phyloP scores from a whole-genome alignment of 2,113 vertebrate species.

The Anolis carolinensis region DNA sequence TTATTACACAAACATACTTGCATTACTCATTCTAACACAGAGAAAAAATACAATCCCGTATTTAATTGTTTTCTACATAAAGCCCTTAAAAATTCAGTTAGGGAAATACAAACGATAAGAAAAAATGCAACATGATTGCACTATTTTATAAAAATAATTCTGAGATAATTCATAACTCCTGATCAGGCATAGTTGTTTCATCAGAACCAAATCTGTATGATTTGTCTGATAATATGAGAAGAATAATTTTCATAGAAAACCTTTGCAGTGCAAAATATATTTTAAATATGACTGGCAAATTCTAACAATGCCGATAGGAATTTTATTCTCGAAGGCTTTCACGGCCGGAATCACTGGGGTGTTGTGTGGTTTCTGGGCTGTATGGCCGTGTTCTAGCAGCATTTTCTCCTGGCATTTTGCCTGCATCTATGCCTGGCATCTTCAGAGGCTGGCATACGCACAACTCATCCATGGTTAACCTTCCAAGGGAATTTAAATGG shows the following conservation, averaged over 20 bases:
- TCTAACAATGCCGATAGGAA: conserved; percentile 61
- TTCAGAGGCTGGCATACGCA: no score
- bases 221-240: conserved; percentile 57
- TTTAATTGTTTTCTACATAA: conserved; percentile 76
- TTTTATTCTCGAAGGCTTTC: conserved; percentile 48
- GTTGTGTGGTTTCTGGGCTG: no score
- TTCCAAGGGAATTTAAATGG: no score
- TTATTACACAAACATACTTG: conserved; percentile 77
- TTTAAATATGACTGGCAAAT: conserved; percentile 65
- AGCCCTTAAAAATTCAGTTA: conserved; percentile 80
- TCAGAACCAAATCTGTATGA: conserved; percentile 54
- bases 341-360: no score
- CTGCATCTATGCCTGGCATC: no score
- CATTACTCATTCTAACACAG: conserved; percentile 76
- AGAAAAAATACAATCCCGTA: conserved; percentile 77
- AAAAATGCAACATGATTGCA: conserved; percentile 64
- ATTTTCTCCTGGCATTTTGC: no score
- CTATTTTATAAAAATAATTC: conserved; percentile 54
- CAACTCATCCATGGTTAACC: no score
- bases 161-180: conserved; percentile 58
- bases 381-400: no score
- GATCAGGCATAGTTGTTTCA: conserved; percentile 62
- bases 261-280: conserved; percentile 58
- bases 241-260: conserved; percentile 59
- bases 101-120: conserved; percentile 51